phyloP scores from a whole-genome alignment of 2,888 invertebrate species.

The Heliconius charithonia region DNA sequence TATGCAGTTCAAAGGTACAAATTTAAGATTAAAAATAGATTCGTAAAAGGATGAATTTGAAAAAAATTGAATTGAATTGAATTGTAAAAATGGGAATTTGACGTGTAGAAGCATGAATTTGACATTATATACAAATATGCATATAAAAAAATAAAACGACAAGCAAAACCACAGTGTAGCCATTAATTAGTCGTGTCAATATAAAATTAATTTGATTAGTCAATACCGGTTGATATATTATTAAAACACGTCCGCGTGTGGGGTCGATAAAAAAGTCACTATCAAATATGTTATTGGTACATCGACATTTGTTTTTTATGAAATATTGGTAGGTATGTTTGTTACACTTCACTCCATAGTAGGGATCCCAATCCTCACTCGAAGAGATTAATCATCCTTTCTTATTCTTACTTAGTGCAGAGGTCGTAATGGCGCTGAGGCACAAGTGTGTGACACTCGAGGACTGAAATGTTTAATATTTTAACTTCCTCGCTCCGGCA shows the following conservation, averaged over 20 bases:
- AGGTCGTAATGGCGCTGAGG: too few species aligned
- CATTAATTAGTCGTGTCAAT: conserved; percentile 14
- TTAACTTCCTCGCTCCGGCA: too few species aligned
- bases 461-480: too few species aligned
- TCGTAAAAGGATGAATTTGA: too few species aligned
- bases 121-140: background rate
- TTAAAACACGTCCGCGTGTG: background rate
- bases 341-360: background rate
- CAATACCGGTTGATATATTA: conserved; percentile 5
- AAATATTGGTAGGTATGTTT: background rate
- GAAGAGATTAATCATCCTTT: too few species aligned
- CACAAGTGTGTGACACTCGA: too few species aligned
- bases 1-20: too few species aligned
- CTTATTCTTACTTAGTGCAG: too few species aligned
- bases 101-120: too few species aligned
- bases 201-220: conserved; percentile 13
- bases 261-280: conserved; percentile 10
- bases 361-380: background rate
- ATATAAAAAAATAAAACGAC: background rate
- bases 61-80: too few species aligned
- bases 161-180: background rate
- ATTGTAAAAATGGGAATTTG: too few species aligned
- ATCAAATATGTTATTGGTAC: background rate
- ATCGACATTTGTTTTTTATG: background rate
- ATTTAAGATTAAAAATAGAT: too few species aligned